These are phyloP conservation scores for Perca flavescens DNA, from an alignment of 2,113 vertebrate genomes.

Conservation along the genomic window DNA sequence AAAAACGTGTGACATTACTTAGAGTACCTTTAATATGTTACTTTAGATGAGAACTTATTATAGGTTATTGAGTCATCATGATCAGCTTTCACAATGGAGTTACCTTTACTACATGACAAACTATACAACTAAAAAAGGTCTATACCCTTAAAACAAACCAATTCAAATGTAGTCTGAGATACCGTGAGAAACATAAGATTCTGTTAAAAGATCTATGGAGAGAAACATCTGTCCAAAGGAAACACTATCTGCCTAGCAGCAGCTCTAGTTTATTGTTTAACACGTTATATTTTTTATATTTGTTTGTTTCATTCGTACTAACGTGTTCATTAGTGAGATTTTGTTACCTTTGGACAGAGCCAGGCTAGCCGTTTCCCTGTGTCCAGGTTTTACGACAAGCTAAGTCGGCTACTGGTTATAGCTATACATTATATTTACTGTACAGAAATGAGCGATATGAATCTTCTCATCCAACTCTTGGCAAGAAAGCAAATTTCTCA, in stretches of 20 bases:
- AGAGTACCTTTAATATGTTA: too few relatives aligned
- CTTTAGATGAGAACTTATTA: too few relatives aligned
- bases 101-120: too few relatives aligned
- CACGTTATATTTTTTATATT: background rate
- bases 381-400: background rate
- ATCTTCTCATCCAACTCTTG: background rate
- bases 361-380: background rate
- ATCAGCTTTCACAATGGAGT: too few relatives aligned
- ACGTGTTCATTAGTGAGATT: background rate
- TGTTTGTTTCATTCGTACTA: background rate
- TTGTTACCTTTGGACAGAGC: background rate
- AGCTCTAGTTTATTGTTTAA: background rate
- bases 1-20: too few relatives aligned
- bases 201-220: too few relatives aligned
- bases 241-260: background rate
- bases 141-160: too few relatives aligned
- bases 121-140: too few relatives aligned
- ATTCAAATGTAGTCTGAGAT: too few relatives aligned
- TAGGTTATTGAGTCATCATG: too few relatives aligned
- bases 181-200: too few relatives aligned
- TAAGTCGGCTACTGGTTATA: background rate
- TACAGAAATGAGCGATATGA: background rate
- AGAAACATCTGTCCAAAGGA: background rate
- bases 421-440: too few relatives aligned
- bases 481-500: background rate